Conservation (phyloP, 2,888 invertebrate species). For the Crematogaster levior region DNA sequence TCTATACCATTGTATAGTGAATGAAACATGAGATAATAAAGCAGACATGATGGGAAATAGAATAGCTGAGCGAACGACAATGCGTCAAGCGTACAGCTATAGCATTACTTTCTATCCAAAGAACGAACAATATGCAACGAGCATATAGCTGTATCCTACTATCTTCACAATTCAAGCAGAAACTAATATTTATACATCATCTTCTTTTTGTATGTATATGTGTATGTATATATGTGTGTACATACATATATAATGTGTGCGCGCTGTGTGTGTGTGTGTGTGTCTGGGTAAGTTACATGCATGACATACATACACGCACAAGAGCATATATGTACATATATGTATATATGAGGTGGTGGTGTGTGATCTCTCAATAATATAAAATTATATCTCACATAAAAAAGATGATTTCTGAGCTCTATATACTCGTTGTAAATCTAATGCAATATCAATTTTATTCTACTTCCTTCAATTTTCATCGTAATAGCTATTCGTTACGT, state of each 20-base stretch:
- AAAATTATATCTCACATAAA: not conserved
- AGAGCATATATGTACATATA: not conserved
- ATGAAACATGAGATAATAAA: slow-evolving; percentile 36
- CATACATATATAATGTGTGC: no score
- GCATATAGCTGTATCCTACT: not conserved
- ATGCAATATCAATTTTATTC: slow-evolving; percentile 43
- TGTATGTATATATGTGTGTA: no score
- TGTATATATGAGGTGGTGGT: no score
- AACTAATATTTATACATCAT: not conserved
- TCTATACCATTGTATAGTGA: not conserved
- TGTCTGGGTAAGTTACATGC: no score
- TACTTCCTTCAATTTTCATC: slow-evolving; percentile 54
- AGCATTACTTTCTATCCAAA: slow-evolving; percentile 34
- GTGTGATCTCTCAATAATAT: not conserved
- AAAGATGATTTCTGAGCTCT: not conserved
- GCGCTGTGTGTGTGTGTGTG: no score
- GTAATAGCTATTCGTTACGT: not conserved
- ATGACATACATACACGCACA: not conserved
- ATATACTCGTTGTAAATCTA: not conserved
- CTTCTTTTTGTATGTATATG: not conserved
- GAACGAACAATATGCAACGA: slow-evolving; percentile 25
- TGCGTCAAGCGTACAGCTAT: slow-evolving; percentile 42
- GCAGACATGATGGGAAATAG: slow-evolving; percentile 21
- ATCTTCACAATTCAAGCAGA: slow-evolving; percentile 17
- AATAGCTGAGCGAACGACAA: not conserved